Base-by-base conservation (phyloP, 2,113 vertebrate genomes). In the Nesoenas mayeri region DNA sequence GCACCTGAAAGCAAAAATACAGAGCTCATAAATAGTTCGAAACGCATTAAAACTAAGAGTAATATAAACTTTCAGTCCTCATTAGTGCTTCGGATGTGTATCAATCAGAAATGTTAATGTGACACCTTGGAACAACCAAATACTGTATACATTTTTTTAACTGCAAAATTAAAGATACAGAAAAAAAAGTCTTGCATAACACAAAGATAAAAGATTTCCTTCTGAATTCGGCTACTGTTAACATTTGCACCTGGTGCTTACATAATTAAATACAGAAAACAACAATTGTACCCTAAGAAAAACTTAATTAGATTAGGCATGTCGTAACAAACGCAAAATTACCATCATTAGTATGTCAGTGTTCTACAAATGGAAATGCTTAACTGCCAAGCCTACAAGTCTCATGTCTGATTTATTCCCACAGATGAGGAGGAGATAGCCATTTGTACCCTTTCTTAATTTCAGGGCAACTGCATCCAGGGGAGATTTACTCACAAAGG, bases 1-100 rank as follows among this genome's bases (percentile, higher is more conserved):
- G 88, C 89, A 97, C 93, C 97, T 96, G 87, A 97, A 97, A 97
- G 53, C 34, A 88, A 82, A 91, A 92, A 73, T 56, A 69, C 10
- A 56, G 47, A 77, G 66, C 34, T 91, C 94, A 31, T 21, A 87
- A 93, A 90, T 40, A 81, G 74, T 40, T 93, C 91, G 66, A 74
- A 82, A 69, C 53, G 56, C 75, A 73, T 28, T 51, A 71, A 96
- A 95, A 90, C 54, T 74, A 79, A 79, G 15, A 77, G 48, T 50
- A 78, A 92, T 69, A 16, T 44, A 91, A 94, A 93, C 56, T 78
- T 88, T 83, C 48, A 87, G 66, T 75, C 83, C 94, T 91, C 88
- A 70, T 85, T 85, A 90, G 50, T 5, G 11, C 53, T 97, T 94
- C 85, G 80, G 75, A 47, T 16, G 47, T 51, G 7, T 75, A 93